phyloP scores from a whole-genome alignment of 2,113 vertebrate genomes.

The Paramisgurnus dabryanus region DNA sequence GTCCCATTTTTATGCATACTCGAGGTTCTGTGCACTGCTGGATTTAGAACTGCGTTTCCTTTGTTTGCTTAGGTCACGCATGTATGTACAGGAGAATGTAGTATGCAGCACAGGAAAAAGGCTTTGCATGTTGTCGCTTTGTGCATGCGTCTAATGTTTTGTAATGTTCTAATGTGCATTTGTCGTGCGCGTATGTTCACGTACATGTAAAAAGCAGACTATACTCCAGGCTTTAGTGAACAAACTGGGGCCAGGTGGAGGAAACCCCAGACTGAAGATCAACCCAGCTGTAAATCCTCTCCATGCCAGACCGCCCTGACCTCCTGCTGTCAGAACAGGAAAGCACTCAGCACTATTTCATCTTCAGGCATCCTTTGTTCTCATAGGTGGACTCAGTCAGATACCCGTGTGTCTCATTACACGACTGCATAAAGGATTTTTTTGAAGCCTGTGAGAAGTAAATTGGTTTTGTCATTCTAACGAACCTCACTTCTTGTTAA shows the following conservation, averaged over 20 bases:
- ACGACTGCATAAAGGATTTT: neutral
- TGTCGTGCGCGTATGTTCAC: too few relatives aligned
- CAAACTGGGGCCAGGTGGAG: conserved; percentile 44
- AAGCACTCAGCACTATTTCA: conserved; percentile 61
- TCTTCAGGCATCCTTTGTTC: conserved; percentile 55
- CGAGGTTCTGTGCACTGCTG: too few relatives aligned
- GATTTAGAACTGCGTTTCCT: too few relatives aligned
- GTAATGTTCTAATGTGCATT: too few relatives aligned
- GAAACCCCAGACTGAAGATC: conserved; percentile 63
- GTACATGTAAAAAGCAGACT: too few relatives aligned
- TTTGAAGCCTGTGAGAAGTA: neutral
- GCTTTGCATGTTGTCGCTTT: too few relatives aligned
- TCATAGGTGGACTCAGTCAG: neutral
- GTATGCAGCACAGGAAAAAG: too few relatives aligned
- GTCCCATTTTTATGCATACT: too few relatives aligned
- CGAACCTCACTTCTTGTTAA: neutral
- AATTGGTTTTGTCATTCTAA: conserved; percentile 22
- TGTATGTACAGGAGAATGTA: too few relatives aligned
- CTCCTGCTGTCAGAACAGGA: conserved; percentile 54
- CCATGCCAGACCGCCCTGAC: conserved; percentile 30
- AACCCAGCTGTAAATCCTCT: conserved; percentile 61
- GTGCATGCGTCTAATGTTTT: too few relatives aligned
- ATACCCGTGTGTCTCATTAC: conserved; percentile 7
- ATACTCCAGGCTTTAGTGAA: conserved; percentile 29
- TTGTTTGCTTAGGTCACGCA: too few relatives aligned